Conservation (phyloP, 2,113 vertebrate genomes). For the Aldabrachelys gigantea region DNA sequence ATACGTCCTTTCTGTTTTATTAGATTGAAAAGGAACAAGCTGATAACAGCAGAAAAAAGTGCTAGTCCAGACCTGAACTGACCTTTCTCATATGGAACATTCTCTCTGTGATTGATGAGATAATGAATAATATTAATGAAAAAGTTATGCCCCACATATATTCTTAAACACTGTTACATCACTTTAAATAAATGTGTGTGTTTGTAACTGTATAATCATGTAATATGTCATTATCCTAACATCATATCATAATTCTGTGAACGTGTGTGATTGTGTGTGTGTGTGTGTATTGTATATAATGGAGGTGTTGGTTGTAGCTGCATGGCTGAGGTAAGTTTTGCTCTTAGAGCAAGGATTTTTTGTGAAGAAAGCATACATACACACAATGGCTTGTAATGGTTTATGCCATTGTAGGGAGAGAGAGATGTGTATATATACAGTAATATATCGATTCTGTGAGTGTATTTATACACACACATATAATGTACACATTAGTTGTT, state of each 20-base stretch:
- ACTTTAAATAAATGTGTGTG: constrained; percentile 35
- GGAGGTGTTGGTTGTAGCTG: constrained; percentile 20
- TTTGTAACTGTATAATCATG: constrained; percentile 15
- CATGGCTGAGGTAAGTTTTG: constrained; percentile 33
- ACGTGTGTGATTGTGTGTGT: background rate
- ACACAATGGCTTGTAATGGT: background rate
- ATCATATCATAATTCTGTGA: constrained; percentile 16
- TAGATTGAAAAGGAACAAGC: constrained; percentile 73
- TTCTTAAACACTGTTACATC: constrained; percentile 52
- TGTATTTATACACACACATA: background rate
- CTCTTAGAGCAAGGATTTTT: constrained; percentile 16
- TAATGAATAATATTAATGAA: constrained; percentile 75
- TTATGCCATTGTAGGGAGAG: background rate
- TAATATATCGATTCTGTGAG: background rate
- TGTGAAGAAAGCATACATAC: background rate
- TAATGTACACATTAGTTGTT: constrained; percentile 41
- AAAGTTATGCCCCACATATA: constrained; percentile 65
- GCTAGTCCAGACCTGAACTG: constrained; percentile 61
- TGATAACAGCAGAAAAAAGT: constrained; percentile 71
- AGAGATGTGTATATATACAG: background rate
- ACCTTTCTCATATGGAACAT: constrained; percentile 66
- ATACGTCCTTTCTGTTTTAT: constrained; percentile 64
- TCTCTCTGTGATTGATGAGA: constrained; percentile 63
- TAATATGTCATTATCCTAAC: constrained; percentile 18
- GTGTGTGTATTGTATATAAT: background rate